phyloP scores from a whole-genome alignment of 1,140 invertebrate genomes.

The Thaumatotibia leucotreta region DNA sequence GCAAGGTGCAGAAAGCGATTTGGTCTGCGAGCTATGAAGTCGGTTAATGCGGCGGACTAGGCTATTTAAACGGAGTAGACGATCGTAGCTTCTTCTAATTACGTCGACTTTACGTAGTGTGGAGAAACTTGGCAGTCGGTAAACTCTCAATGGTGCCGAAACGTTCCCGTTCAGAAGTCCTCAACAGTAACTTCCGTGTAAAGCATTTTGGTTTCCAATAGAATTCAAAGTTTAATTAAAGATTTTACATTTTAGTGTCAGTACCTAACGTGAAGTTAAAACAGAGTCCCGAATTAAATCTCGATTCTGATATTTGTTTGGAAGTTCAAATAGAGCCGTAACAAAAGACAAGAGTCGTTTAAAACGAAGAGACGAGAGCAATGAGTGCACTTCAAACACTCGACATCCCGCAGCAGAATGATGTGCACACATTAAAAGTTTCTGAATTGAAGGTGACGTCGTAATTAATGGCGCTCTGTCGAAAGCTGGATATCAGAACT shows the following conservation, averaged over 20 bases:
- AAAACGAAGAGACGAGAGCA: constrained; percentile 44
- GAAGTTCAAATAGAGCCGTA: constrained; percentile 51
- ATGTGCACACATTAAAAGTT: constrained; percentile 71
- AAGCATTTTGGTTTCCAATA: constrained; percentile 10
- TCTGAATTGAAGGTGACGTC: constrained; percentile 53
- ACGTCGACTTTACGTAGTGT: constrained; percentile 47
- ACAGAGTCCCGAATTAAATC: constrained; percentile 44
- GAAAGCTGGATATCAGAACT: constrained; percentile 2
- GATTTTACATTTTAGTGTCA: neutral
- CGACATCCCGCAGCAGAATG: constrained; percentile 44
- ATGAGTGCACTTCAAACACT: constrained; percentile 52
- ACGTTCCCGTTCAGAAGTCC: constrained; percentile 16
- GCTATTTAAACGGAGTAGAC: constrained; percentile 35
- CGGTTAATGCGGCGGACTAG: constrained; percentile 33
- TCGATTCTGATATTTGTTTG: constrained; percentile 49
- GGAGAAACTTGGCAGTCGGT: constrained; percentile 44
- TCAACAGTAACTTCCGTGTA: constrained; percentile 4
- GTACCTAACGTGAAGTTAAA: constrained; percentile 10
- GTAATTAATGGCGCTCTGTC: constrained; percentile 45
- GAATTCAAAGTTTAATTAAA: constrained; percentile 19
- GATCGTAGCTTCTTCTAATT: constrained; percentile 47
- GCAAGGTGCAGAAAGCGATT: constrained; percentile 33
- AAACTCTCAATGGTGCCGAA: constrained; percentile 33
- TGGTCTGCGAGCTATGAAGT: constrained; percentile 21
- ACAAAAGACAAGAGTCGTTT: constrained; percentile 54